Conservation (phyloP, 2,888 invertebrate species). For the Sminthurides aquaticus region DNA sequence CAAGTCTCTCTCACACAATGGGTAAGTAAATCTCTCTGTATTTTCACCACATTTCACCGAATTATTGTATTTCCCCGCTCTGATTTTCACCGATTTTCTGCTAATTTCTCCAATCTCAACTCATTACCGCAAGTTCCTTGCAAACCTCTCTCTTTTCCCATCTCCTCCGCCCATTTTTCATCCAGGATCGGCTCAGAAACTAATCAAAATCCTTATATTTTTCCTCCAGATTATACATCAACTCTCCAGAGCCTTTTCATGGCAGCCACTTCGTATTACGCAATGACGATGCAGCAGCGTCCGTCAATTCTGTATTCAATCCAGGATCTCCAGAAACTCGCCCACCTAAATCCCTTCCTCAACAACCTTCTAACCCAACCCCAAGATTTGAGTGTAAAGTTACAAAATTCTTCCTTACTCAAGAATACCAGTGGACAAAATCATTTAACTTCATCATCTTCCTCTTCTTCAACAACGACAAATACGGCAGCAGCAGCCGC, state of each 20-base stretch:
- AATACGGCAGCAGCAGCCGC: neutral
- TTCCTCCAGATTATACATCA: slow-evolving; percentile 15
- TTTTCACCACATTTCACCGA: too few relatives aligned
- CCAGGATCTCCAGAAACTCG: slow-evolving; percentile 35
- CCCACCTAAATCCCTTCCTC: slow-evolving; percentile 23
- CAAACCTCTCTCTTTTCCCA: too few relatives aligned
- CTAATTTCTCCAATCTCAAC: too few relatives aligned
- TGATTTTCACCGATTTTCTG: too few relatives aligned
- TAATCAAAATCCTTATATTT: too few relatives aligned
- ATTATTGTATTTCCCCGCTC: too few relatives aligned
- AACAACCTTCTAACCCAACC: slow-evolving; percentile 19
- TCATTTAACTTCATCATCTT: neutral
- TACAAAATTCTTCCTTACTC: slow-evolving; percentile 8
- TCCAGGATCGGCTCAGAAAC: too few relatives aligned
- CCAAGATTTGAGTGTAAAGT: slow-evolving; percentile 21
- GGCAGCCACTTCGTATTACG: slow-evolving; percentile 21
- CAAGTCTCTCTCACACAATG: neutral
- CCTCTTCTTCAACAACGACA: neutral
- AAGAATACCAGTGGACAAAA: neutral
- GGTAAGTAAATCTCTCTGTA: too few relatives aligned
- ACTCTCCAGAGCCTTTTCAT: slow-evolving; percentile 21
- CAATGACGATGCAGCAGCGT: slow-evolving; percentile 19
- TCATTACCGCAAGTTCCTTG: too few relatives aligned
- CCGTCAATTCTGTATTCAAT: slow-evolving; percentile 30
- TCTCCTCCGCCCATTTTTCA: too few relatives aligned